Evolutionary conservation across 1,140 invertebrate species (phyloP).

Genomic region (Armadillidium nasatum): DNA sequence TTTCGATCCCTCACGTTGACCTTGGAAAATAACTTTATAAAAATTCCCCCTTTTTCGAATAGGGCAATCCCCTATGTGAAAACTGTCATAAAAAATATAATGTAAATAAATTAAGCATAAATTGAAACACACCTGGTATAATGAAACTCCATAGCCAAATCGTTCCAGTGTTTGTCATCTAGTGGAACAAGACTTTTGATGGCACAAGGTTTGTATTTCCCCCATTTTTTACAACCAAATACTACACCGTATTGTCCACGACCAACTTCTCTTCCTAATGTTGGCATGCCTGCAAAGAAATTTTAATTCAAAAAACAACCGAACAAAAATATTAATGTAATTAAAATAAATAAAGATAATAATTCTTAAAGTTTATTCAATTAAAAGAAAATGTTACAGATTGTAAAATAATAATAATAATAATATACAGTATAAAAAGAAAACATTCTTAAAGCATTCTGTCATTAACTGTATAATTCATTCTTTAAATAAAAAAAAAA

Average conservation of each 20-base stretch:
- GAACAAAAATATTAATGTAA: not conserved
- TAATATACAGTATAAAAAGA: too few species aligned
- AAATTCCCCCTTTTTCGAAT: too few species aligned
- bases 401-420: too few species aligned
- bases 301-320: conserved; percentile 19
- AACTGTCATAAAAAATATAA: too few species aligned
- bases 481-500: too few species aligned
- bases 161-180: conserved; percentile 87
- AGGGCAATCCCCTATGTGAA: too few species aligned
- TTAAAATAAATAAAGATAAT: not conserved
- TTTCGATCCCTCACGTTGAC: too few species aligned
- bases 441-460: not conserved
- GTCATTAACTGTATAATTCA: not conserved
- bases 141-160: conserved; percentile 87
- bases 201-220: conserved; percentile 59
- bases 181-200: conserved; percentile 87
- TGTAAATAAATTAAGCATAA: too few species aligned
- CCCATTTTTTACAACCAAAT: conserved; percentile 76
- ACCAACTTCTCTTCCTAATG: conserved; percentile 74
- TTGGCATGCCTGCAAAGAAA: conserved; percentile 63
- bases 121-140: conserved; percentile 59
- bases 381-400: too few species aligned
- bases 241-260: conserved; percentile 91
- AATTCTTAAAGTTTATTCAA: not conserved
- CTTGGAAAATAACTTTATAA: too few species aligned